A percentile compares a stretch with the other conserved stretches of the same genome.
Evolutionary conservation across 2,797 vertebrate genomes (phyloP).

Genomic region (Ctenosaura bakeri): DNA sequence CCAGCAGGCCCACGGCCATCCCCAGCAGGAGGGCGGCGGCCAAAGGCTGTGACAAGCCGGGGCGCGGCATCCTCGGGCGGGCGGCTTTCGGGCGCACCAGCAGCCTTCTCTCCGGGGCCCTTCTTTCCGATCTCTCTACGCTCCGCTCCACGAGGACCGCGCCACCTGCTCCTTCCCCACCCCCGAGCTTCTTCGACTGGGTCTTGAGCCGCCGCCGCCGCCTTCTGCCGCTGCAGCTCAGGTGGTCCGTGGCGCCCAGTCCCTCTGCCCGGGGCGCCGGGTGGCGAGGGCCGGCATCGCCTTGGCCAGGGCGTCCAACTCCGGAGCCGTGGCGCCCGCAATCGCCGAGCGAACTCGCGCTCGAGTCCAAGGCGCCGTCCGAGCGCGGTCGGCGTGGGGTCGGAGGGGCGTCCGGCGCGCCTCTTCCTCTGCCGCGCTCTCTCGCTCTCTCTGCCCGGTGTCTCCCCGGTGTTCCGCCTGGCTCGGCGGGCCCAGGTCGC

Average conservation of each 20-base stretch:
- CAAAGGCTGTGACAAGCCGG: slow-evolving; percentile 74
- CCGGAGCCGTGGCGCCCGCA: no score
- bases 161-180: no score
- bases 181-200: no score
- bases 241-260: not conserved
- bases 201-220: not conserved
- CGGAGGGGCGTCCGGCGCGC: no score
- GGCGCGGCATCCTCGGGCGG: slow-evolving; percentile 74
- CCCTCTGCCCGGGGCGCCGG: not conserved
- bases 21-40: slow-evolving; percentile 79
- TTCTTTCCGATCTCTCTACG: not conserved
- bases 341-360: no score
- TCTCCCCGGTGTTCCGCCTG: no score
- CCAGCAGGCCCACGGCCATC: slow-evolving; percentile 79
- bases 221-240: slow-evolving; percentile 26
- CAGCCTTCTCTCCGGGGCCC: not conserved
- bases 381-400: no score
- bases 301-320: not conserved
- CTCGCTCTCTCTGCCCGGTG: no score
- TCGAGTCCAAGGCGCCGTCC: no score
- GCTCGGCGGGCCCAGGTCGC: no score
- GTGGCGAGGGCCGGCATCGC: not conserved
- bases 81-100: not conserved
- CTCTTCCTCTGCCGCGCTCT: no score
- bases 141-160: no score